Base-by-base conservation (phyloP, 2,797 vertebrate species). In the Tokudaia tokunoshimensis region DNA sequence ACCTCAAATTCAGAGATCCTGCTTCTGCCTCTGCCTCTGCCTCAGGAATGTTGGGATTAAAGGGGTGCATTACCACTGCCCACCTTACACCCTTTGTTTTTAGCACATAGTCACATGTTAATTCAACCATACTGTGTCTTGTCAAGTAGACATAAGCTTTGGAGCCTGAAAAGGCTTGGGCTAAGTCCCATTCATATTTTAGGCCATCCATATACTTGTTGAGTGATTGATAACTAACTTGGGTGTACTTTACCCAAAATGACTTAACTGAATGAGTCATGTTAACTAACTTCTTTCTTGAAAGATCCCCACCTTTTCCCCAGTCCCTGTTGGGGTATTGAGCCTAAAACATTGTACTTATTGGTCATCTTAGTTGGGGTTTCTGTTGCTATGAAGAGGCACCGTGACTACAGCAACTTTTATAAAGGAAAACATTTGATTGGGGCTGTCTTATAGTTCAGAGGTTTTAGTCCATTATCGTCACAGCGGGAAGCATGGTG, bases 201-300 rank as follows among this genome's bases (percentile, higher is more conserved):
- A 52, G 81, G 44, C n/a, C 37, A 9, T 90, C 59, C 20, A 50
- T 29, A 19, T 74, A 13, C 89, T 80, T 83, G 70, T 74, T 59
- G 37, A 92, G 8, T 82, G 52, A 91, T 22, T 81, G 29, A 47
- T 82, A 34, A n/a, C 57, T 44, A 92, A 50, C 78, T 84, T 72
- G 81, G 9, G 84, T 80, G 78, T 89, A 29, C 55, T 89, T 84
- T 82, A 31, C 34, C 37, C 75, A 63, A 76, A 94, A 89, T 94
- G 34, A 37, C 59, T 89, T 86, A 79, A 89, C 75, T 94, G 63
- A 37, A 26, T 82, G 37, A 95, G 22, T 44, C 20, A 14, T 31
- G 44, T 87, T 85, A 94, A 57, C 50, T 84, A 55, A 89, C 13
- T 37, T 82, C 52, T 63, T 81, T 31, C 55, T 83, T 67, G 17